These are phyloP conservation scores for Ormyrus rosae DNA, from an alignment of 2,888 invertebrate species.

Conservation along the genomic window DNA sequence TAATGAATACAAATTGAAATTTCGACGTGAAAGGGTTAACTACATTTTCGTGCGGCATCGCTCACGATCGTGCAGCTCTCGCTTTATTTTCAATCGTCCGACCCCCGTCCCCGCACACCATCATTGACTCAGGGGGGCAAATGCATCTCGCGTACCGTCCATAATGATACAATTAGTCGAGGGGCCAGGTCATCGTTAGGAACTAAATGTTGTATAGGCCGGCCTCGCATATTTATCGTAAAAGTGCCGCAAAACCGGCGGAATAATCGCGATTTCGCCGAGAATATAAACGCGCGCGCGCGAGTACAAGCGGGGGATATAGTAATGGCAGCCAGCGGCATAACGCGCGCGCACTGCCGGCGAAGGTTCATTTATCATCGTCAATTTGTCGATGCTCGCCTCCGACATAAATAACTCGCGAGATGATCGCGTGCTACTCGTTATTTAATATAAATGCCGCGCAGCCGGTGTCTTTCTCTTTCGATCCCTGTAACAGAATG, in stretches of 20 bases:
- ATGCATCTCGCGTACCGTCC: conserved; percentile 6
- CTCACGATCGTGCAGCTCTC: too few species aligned
- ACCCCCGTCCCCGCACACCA: too few species aligned
- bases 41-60: too few species aligned
- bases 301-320: too few species aligned
- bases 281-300: background rate
- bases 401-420: conserved; percentile 39
- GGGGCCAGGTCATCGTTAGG: background rate
- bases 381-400: conserved; percentile 28
- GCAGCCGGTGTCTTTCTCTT: conserved; percentile 28
- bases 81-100: too few species aligned
- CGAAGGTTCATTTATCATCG: conserved; percentile 39
- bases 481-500: background rate
- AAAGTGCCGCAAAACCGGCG: conserved; percentile 4
- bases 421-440: conserved; percentile 39
- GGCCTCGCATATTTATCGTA: conserved; percentile 1
- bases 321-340: too few species aligned
- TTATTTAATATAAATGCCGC: conserved; percentile 44
- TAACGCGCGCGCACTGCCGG: background rate
- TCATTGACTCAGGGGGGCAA: conserved; percentile 3
- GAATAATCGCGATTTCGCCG: background rate
- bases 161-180: conserved; percentile 19
- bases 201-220: background rate
- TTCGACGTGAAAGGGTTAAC: too few species aligned
- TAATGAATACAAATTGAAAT: too few species aligned